A percentile compares a stretch with the other conserved stretches of the same genome.
Conservation (phyloP, 2,797 vertebrate species). For the Pteropus rufus region DNA sequence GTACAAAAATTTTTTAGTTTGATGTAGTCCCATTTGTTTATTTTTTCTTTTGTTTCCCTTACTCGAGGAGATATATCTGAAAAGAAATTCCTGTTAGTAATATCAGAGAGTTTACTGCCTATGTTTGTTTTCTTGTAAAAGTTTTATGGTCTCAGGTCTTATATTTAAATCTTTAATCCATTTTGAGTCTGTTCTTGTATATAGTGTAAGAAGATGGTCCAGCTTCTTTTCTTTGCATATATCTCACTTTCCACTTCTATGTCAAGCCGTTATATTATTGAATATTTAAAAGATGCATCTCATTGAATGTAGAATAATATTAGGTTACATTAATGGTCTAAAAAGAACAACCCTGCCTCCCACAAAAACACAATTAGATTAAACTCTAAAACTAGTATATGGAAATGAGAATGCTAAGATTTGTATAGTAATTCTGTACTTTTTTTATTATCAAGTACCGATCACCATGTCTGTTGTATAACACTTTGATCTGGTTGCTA, state of each 20-base stretch:
- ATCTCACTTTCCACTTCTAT: not conserved
- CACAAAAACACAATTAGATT: not conserved
- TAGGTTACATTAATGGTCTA: conserved; percentile 16
- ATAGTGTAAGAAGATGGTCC: too few species aligned
- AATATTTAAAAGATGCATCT: conserved; percentile 33
- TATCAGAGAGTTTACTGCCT: too few species aligned
- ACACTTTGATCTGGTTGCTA: not conserved
- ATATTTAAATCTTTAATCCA: too few species aligned
- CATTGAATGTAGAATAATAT: not conserved
- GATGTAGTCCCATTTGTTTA: too few species aligned
- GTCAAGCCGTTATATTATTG: not conserved
- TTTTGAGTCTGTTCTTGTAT: too few species aligned
- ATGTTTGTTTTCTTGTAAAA: too few species aligned
- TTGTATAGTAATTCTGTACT: not conserved
- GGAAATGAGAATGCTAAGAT: conserved; percentile 5
- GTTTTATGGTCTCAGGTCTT: too few species aligned
- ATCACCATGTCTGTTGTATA: not conserved
- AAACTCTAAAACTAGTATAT: not conserved
- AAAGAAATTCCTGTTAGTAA: too few species aligned
- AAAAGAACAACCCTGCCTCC: not conserved
- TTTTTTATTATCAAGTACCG: not conserved
- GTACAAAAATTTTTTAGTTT: too few species aligned
- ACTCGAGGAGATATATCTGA: too few species aligned
- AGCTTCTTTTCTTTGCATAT: too few species aligned
- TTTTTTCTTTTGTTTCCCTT: too few species aligned